phyloP scores from a whole-genome alignment of 2,888 invertebrate genomes.

The Heliconius cydno region DNA sequence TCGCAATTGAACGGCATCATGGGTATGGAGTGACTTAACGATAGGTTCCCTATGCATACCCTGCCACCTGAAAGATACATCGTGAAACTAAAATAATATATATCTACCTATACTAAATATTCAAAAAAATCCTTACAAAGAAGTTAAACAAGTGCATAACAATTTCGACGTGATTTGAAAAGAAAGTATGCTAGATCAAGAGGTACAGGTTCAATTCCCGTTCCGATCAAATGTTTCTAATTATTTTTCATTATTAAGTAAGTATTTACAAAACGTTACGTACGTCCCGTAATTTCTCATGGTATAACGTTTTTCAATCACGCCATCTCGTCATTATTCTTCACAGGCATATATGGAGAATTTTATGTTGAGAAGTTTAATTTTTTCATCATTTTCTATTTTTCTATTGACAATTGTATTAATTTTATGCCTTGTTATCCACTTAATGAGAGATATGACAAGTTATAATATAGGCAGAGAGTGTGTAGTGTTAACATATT shows the following conservation, averaged over 20 bases:
- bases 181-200: too few relatives aligned
- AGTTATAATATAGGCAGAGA: neutral
- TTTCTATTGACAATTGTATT: slow-evolving; percentile 11
- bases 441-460: neutral
- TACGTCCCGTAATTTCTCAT: neutral
- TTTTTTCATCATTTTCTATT: slow-evolving; percentile 12
- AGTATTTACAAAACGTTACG: neutral
- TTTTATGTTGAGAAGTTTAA: slow-evolving; percentile 17
- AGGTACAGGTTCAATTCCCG: too few relatives aligned
- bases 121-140: too few relatives aligned
- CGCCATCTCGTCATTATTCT: slow-evolving; percentile 24
- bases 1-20: neutral
- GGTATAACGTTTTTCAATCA: slow-evolving; percentile 11
- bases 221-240: too few relatives aligned
- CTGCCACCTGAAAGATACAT: neutral
- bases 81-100: neutral
- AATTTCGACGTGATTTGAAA: too few relatives aligned
- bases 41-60: neutral
- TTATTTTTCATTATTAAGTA: too few relatives aligned
- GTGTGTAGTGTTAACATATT: too few relatives aligned
- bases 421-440: slow-evolving; percentile 9
- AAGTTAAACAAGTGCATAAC: neutral
- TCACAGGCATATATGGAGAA: slow-evolving; percentile 10
- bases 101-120: too few relatives aligned
- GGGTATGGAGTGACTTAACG: neutral